Evolutionary conservation across 2,888 invertebrate species (phyloP), one percentile per base, ranked within the genome.

Genomic region (Polietes domitor): DNA sequence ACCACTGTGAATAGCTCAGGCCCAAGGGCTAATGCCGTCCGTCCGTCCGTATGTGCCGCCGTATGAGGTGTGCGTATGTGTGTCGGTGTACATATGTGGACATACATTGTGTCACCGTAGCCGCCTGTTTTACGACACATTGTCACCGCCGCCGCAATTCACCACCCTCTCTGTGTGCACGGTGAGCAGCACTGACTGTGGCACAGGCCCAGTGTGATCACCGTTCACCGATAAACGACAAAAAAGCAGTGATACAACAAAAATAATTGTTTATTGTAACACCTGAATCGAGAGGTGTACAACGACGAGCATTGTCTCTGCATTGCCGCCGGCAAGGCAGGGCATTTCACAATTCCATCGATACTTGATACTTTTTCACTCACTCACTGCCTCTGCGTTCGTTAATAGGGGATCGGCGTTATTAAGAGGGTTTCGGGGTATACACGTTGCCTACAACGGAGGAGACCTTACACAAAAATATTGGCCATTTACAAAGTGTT

Each of bases 401-500:
- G 61, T 61, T 61, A 61, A 61, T 28, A n/a, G n/a, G n/a, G n/a
- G 61, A 61, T 61, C 28, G n/a, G 61, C 28, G 28, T 61, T 61
- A 28, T 61, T 61, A 21, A 12, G 21, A 21, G 10, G 58, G 1
- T 26, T 1, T n/a, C 32, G 15, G 61, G 37, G 6, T 32, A 32
- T 32, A 37, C 37, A 9, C 10, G 37, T 7, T 37, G 12, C 32
- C 1, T 37, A 37, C 4, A 7, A n/a, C 7, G 61, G 28, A 32
- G 24, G 21, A 2, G 26, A 21, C 43, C 37, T 37, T 37, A 37
- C 41, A 75, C 15, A 78, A 37, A 78, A 82, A 72, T 47, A 70
- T 43, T 63, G 32, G n/a, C 53, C 70, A 74, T 55, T 83, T 83
- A 80, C 76, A 76, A 83, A 76, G 80, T 77, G 68, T 61, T 80